Conservation (phyloP, 2,888 invertebrate genomes). For the Neoitamus cyanurus region DNA sequence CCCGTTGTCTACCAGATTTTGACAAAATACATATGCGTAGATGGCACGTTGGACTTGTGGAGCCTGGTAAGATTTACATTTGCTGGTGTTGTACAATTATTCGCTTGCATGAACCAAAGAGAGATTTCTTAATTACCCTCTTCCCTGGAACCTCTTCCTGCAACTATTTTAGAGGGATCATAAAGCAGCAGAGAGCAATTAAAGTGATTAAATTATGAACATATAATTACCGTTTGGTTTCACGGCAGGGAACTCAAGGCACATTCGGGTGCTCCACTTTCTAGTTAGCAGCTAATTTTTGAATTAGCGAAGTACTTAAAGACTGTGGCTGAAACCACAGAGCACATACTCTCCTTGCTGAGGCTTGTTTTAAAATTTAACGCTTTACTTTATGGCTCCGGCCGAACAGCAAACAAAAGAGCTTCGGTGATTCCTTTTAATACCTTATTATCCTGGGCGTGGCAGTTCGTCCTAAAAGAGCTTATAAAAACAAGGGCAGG, state of each 20-base stretch:
- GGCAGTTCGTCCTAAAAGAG: not conserved
- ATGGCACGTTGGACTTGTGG: not conserved
- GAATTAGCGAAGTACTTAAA: not conserved
- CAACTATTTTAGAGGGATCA: not conserved
- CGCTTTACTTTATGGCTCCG: not conserved
- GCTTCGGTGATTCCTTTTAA: not conserved
- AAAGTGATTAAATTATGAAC: not conserved
- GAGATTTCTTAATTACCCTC: not conserved
- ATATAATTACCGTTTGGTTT: not conserved
- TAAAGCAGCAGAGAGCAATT: not conserved
- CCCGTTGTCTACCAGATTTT: too few relatives aligned
- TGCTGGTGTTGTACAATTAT: not conserved
- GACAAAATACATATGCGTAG: too few relatives aligned
- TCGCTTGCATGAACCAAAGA: not conserved
- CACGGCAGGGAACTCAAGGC: not conserved
- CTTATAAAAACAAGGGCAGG: not conserved
- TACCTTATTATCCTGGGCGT: not conserved
- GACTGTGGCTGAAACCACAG: not conserved
- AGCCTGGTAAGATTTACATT: not conserved
- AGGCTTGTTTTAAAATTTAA: not conserved
- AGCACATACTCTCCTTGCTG: not conserved
- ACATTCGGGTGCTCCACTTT: not conserved
- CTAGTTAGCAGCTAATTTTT: not conserved
- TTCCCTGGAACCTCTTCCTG: not conserved
- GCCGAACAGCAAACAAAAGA: not conserved